Base-by-base conservation (phyloP, 2,888 invertebrate species). In the Rotaria macrura region DNA sequence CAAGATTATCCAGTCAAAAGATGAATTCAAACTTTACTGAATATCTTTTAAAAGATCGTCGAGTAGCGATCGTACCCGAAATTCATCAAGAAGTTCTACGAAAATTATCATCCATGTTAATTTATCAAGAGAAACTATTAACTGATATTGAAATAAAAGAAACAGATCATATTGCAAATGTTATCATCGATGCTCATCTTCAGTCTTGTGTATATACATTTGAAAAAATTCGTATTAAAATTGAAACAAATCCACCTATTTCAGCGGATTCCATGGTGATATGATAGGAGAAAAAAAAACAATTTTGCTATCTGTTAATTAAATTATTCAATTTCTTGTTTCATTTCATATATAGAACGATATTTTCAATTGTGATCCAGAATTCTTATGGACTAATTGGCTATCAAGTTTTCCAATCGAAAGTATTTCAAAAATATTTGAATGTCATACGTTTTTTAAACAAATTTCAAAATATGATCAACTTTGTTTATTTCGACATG, bases 381-480 rank as follows among this genome's bases (percentile, higher is more conserved):
- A 12, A n/a, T 43, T n/a, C 25, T 40, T 43, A 43, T 79, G 79
- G 79, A 43, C 43, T 9, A 43, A 79, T 43, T 79, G 79, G 79
- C 79, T 43, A 79, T 43, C n/a, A 14, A 43, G 25, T 43, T 79
- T 43, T n/a, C 40, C 25, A 79, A n/a, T 43, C 17, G 43, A 43
- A 43, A 79, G 25, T 43, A n/a, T 79, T 25, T 43, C 86, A 84
- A 55, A 40, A 85, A 87, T 54, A 83, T 87, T 29, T 49, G 54
- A 85, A 72, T 57, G 20, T 65, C 43, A 87, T 87, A 25, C 87
- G 89, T 90, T 90, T 20, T 91, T 91, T 87, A 85, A 87, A 38
- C 90, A 90, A 87, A 88, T 90, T 79, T 87, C 88, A 17, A 89
- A 89, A 85, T 89, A 90, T 14, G 90, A 91, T 87, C 91, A 91